phyloP scores from a whole-genome alignment of 2,888 invertebrate genomes.

The Andrena hattorfiana region DNA sequence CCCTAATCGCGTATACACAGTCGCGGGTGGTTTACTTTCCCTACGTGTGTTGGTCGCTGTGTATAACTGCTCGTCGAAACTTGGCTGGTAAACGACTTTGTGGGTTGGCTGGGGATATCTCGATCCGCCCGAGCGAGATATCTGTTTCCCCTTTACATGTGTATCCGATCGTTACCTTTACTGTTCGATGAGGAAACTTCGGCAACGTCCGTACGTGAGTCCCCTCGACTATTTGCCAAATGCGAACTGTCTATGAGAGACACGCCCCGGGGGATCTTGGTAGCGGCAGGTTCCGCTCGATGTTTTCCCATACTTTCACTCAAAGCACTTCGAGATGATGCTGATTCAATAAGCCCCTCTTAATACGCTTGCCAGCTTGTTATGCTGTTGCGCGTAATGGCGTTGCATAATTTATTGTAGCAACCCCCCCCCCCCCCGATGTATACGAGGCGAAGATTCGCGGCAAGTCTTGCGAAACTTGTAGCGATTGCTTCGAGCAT shows the following conservation, averaged over 20 bases:
- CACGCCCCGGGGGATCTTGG: conserved; percentile 1
- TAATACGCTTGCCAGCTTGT: background rate
- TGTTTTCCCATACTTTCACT: conserved; percentile 21
- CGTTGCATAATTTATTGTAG: conserved; percentile 25
- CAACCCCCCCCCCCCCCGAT: too few species aligned
- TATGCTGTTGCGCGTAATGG: background rate
- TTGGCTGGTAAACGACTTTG: conserved; percentile 71
- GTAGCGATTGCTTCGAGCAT: too few species aligned
- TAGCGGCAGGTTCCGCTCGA: conserved; percentile 9
- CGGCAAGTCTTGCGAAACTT: too few species aligned
- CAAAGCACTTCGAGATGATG: background rate
- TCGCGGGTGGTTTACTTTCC: conserved; percentile 29
- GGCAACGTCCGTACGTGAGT: conserved; percentile 56
- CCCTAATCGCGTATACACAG: conserved; percentile 45
- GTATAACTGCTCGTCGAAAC: conserved; percentile 61
- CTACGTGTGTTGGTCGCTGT: conserved; percentile 40
- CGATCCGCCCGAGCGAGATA: conserved; percentile 52
- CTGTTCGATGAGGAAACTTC: conserved; percentile 55
- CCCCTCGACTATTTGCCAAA: conserved; percentile 49
- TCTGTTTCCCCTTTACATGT: conserved; percentile 44
- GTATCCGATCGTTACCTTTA: conserved; percentile 63
- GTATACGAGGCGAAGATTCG: too few species aligned
- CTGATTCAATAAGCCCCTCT: conserved; percentile 20
- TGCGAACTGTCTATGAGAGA: conserved; percentile 28
- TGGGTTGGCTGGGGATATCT: conserved; percentile 51